Conservation (phyloP, 64 coral and sea anemone genomes). For the Acropora tenuis region DNA sequence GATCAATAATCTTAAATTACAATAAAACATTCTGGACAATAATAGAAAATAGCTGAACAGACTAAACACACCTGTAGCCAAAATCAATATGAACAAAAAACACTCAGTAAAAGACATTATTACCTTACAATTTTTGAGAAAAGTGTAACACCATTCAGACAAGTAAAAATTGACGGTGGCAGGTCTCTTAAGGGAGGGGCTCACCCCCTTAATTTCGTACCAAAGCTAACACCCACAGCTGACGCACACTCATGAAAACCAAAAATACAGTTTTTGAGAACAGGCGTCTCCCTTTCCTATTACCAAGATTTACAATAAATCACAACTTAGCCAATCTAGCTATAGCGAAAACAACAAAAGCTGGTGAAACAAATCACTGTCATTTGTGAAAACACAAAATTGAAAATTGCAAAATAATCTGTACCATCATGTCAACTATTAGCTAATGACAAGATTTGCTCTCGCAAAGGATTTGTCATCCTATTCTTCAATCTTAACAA, state of each 20-base stretch:
- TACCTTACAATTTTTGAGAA: background rate
- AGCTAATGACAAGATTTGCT: no score
- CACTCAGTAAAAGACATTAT: background rate
- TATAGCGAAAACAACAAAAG: background rate
- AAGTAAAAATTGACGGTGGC: background rate
- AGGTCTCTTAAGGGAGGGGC: no score
- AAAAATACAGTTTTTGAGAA: no score
- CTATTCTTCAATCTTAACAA: no score
- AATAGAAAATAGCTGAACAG: conserved; percentile 1
- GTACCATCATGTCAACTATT: background rate
- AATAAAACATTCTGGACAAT: background rate
- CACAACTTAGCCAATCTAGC: background rate
- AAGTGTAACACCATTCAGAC: background rate
- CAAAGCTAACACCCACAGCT: no score
- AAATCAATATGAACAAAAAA: background rate
- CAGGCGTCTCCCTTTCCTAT: no score
- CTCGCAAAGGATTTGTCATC: no score
- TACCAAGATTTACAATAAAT: no score
- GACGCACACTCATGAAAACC: no score
- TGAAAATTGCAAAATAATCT: background rate
- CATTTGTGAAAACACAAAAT: background rate
- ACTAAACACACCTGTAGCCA: background rate
- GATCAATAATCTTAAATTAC: no score
- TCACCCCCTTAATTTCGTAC: no score
- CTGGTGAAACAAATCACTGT: background rate